Percentiles rank a stretch among this genome's conserved stretches.
phyloP scores from a whole-genome alignment of 2,113 vertebrate species.

The Malurus alboscapulatus region DNA sequence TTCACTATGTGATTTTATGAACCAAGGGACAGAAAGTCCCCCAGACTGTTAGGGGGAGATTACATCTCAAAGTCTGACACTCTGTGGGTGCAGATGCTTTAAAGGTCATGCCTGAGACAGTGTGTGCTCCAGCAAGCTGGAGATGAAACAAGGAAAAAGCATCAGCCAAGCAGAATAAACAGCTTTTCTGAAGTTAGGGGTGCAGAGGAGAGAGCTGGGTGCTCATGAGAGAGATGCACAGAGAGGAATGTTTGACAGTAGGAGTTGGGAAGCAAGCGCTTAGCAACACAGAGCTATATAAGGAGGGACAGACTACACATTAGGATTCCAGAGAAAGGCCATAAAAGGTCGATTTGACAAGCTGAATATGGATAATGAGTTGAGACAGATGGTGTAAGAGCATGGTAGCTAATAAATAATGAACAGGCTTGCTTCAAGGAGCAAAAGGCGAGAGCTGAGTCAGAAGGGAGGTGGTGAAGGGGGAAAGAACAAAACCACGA shows the following conservation, averaged over 20 bases:
- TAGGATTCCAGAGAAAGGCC: conserved; percentile 33
- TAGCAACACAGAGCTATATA: conserved; percentile 19
- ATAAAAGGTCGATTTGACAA: conserved; percentile 63
- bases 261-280: background rate
- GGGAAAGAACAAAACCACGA: conserved; percentile 32
- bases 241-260: background rate
- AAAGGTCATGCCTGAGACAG: conserved; percentile 26
- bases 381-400: conserved; percentile 57
- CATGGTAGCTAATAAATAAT: conserved; percentile 53
- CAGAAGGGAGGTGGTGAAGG: conserved; percentile 44
- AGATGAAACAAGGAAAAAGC: conserved; percentile 32
- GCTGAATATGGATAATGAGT: conserved; percentile 48
- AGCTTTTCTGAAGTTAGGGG: conserved; percentile 28
- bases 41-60: background rate
- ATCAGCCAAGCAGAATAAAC: conserved; percentile 29
- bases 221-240: background rate
- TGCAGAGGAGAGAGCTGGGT: background rate
- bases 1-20: background rate
- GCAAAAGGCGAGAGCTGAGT: conserved; percentile 8
- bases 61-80: background rate
- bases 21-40: conserved; percentile 10
- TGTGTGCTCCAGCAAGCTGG: conserved; percentile 16
- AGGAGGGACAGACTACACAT: conserved; percentile 35
- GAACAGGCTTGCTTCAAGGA: conserved; percentile 50
- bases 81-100: conserved; percentile 34